These are phyloP conservation scores for Phrixothrix hirtus DNA, from an alignment of 2,888 invertebrate genomes.

Conservation along the genomic window DNA sequence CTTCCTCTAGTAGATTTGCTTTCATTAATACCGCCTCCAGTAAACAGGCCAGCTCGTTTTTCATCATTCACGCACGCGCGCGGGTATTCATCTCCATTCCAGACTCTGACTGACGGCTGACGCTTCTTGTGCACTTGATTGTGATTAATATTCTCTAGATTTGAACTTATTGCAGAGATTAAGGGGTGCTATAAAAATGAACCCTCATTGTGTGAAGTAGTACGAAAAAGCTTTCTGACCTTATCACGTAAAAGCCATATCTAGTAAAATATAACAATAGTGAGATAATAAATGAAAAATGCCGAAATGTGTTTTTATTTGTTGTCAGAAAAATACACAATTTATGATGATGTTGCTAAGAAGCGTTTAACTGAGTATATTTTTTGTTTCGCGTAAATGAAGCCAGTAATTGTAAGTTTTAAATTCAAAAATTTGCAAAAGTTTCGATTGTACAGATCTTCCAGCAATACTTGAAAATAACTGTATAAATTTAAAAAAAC, in stretches of 20 bases:
- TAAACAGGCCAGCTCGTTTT: slow-evolving; percentile 49
- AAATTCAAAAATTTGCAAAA: too few relatives aligned
- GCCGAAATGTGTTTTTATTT: not conserved
- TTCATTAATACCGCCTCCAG: slow-evolving; percentile 48
- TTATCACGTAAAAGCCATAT: slow-evolving; percentile 24
- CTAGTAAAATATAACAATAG: slow-evolving; percentile 23
- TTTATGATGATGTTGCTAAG: too few relatives aligned
- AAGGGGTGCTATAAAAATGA: slow-evolving; percentile 40
- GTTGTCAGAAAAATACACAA: not conserved
- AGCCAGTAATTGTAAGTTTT: too few relatives aligned
- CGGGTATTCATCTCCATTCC: slow-evolving; percentile 43
- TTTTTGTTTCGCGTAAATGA: too few relatives aligned
- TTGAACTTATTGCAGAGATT: slow-evolving; percentile 44
- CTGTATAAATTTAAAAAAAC: not conserved
- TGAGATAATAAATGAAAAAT: slow-evolving; percentile 20
- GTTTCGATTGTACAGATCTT: too few relatives aligned
- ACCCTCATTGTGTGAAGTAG: slow-evolving; percentile 32
- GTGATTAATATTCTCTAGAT: slow-evolving; percentile 50
- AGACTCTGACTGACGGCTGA: slow-evolving; percentile 43
- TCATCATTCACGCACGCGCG: slow-evolving; percentile 48
- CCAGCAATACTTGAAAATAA: not conserved
- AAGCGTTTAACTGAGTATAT: too few relatives aligned
- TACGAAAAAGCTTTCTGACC: slow-evolving; percentile 24
- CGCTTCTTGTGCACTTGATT: slow-evolving; percentile 45
- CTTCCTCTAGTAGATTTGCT: slow-evolving; percentile 40